Evolutionary conservation across 2,113 vertebrate genomes (phyloP).

Genomic region (Cephalopholis sonnerati): DNA sequence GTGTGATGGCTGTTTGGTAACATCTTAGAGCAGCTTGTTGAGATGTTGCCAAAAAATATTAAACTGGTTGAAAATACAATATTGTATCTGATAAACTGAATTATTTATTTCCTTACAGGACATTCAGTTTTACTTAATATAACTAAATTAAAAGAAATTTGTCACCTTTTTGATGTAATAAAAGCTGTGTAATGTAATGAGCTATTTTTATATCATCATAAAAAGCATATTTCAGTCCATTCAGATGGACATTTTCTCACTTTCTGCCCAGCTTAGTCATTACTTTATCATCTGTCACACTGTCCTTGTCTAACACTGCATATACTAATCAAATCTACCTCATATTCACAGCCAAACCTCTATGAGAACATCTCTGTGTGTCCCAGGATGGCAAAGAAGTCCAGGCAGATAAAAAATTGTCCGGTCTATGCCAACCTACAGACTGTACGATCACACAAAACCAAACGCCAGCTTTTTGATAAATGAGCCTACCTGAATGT

Average conservation of each 20-base stretch:
- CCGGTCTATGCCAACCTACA: conserved; percentile 82
- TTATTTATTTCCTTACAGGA: not conserved
- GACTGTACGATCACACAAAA: conserved; percentile 42
- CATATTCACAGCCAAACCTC: conserved; percentile 70
- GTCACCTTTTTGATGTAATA: not conserved
- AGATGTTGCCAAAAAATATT: not conserved
- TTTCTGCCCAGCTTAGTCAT: conserved; percentile 23
- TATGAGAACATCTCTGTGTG: conserved; percentile 74
- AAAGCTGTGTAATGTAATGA: not conserved
- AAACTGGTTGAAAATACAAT: no score
- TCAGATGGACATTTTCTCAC: not conserved
- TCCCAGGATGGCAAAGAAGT: conserved; percentile 64
- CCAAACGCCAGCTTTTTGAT: conserved; percentile 4
- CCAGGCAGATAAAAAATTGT: conserved; percentile 53
- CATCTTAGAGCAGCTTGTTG: not conserved
- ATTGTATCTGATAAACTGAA: no score
- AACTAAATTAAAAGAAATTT: no score
- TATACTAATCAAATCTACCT: conserved; percentile 30
- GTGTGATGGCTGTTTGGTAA: not conserved
- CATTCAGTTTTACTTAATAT: no score
- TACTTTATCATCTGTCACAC: not conserved
- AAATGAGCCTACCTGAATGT: not conserved
- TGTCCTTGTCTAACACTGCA: conserved; percentile 37
- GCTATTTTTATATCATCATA: not conserved
- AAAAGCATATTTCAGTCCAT: not conserved